phyloP scores from a whole-genome alignment of 2,797 vertebrate species.

The Protosalanx chinensis region DNA sequence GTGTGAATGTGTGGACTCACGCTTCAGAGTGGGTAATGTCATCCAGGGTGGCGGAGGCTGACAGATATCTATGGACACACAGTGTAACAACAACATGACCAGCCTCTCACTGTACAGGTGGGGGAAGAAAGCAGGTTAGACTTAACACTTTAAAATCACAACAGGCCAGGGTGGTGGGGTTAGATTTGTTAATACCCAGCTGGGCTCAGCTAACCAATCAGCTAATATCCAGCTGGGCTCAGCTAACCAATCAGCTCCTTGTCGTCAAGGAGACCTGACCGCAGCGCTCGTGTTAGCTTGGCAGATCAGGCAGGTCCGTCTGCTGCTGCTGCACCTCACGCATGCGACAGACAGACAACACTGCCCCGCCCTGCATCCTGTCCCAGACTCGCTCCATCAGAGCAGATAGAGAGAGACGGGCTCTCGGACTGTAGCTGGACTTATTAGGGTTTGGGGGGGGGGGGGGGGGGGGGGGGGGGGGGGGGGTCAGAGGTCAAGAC shows the following conservation, averaged over 20 bases:
- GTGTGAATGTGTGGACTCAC: slow-evolving; percentile 75
- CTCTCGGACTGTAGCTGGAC: no score
- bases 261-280: not conserved
- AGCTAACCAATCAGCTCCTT: not conserved
- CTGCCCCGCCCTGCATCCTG: no score
- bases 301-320: not conserved
- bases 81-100: slow-evolving; percentile 57
- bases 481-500: no score
- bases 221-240: not conserved
- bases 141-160: not conserved
- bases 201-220: not conserved
- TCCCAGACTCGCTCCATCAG: no score
- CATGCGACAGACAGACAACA: not conserved
- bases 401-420: no score
- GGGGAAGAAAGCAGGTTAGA: slow-evolving; percentile 43
- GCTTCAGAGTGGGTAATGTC: slow-evolving; percentile 86
- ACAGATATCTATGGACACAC: slow-evolving; percentile 90
- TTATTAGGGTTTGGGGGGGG: no score
- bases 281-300: not conserved
- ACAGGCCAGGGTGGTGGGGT: not conserved
- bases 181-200: not conserved
- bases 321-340: not conserved
- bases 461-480: no score
- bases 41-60: slow-evolving; percentile 88
- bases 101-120: slow-evolving; percentile 21